Conservation (phyloP, 2,113 vertebrate species). For the Phodopus roborovskii region DNA sequence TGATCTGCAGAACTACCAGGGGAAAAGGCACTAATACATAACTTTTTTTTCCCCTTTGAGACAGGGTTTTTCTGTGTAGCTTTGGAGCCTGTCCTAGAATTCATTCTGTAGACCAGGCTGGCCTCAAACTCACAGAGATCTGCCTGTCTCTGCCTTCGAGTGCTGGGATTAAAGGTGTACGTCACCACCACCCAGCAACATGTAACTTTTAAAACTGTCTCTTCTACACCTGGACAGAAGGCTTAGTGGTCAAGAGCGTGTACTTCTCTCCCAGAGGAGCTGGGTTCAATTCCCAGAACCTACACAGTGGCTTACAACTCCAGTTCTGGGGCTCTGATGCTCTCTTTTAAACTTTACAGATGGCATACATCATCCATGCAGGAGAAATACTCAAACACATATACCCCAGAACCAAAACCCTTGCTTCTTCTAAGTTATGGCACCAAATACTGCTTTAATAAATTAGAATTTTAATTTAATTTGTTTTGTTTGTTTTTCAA, state of each 20-base stretch:
- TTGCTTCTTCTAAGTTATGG: background rate
- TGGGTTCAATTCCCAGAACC: background rate
- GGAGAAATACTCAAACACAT: background rate
- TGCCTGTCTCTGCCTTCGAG: too few species aligned
- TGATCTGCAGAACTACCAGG: background rate
- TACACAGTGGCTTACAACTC: background rate
- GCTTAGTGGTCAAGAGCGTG: too few species aligned
- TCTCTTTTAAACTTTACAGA: background rate
- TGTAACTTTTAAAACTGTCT: background rate
- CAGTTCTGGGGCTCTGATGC: background rate
- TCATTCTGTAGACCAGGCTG: too few species aligned
- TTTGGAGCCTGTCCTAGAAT: too few species aligned
- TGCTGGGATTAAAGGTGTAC: too few species aligned
- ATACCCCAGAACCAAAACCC: constrained; percentile 22
- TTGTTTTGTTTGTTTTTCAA: background rate
- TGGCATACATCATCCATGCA: background rate
- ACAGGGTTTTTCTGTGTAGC: too few species aligned
- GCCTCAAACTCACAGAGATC: too few species aligned
- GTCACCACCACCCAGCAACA: background rate
- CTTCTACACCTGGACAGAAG: background rate
- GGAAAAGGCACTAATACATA: background rate
- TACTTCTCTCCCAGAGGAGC: background rate
- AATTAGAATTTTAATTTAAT: background rate
- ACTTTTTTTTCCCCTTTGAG: background rate
- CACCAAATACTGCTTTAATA: constrained; percentile 22